Percentiles rank a stretch among this genome's conserved stretches.
phyloP scores from a whole-genome alignment of 2,113 vertebrate genomes.

The Dicerorhinus sumatrensis region DNA sequence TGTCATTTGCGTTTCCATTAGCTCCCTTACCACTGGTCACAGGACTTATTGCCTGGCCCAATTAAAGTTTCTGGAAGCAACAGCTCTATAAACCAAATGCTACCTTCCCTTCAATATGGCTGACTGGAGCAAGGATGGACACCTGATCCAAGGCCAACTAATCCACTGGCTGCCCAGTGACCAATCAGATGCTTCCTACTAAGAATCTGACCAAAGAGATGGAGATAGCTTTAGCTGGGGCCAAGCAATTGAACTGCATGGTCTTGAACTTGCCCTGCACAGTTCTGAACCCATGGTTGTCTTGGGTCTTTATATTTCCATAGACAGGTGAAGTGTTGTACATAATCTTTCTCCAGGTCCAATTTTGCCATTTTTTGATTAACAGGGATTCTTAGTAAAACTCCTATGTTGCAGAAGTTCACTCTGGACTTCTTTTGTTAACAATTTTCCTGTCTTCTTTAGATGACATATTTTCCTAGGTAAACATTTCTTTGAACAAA shows the following conservation, averaged over 20 bases:
- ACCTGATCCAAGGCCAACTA: neutral
- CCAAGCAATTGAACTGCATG: neutral
- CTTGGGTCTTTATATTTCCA: neutral
- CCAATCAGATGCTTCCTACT: neutral
- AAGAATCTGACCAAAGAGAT: neutral
- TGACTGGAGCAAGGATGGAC: neutral
- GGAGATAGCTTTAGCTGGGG: fast-evolving
- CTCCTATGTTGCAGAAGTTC: neutral
- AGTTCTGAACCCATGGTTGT: neutral
- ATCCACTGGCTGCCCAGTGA: neutral
- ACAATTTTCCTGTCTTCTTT: neutral
- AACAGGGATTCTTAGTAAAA: neutral
- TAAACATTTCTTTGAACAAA: neutral
- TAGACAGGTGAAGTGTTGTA: neutral
- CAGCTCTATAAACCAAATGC: neutral
- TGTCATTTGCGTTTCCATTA: neutral
- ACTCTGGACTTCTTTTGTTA: neutral
- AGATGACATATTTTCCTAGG: neutral
- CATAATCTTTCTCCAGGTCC: neutral
- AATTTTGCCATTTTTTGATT: neutral
- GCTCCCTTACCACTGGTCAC: too few relatives aligned
- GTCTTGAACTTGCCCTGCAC: neutral
- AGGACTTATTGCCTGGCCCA: neutral
- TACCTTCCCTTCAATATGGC: neutral
- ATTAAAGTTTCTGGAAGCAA: neutral